phyloP scores from a whole-genome alignment of 1,140 invertebrate genomes.

The Eubasilissa regina region DNA sequence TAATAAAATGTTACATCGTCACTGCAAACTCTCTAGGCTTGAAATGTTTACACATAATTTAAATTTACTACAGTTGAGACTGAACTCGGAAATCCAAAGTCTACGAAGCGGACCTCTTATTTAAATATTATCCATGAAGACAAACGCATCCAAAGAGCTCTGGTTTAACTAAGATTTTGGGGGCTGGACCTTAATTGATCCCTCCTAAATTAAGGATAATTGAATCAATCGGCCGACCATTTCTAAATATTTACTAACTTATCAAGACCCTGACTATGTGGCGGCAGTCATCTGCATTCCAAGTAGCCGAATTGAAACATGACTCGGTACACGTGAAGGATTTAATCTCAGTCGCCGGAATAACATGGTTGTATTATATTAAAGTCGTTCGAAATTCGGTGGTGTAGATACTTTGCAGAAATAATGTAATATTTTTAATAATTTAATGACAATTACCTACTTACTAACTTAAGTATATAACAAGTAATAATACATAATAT shows the following conservation, averaged over 20 bases:
- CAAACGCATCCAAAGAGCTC: background rate
- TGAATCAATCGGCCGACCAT: constrained; percentile 16
- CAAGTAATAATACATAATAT: too few relatives aligned
- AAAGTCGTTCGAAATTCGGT: too few relatives aligned
- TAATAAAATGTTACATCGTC: background rate
- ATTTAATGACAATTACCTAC: too few relatives aligned
- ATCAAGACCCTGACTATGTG: background rate
- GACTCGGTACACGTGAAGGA: background rate
- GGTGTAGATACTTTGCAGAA: too few relatives aligned
- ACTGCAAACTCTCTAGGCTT: background rate
- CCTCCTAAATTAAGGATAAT: constrained; percentile 34
- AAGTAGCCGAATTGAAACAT: background rate
- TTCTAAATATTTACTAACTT: constrained; percentile 11
- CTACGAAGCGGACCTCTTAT: background rate
- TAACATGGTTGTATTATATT: too few relatives aligned
- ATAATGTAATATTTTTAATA: too few relatives aligned
- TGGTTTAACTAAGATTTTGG: background rate
- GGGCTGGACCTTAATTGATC: constrained; percentile 12
- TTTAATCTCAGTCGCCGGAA: background rate
- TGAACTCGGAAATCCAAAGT: constrained; percentile 3
- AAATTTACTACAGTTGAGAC: background rate
- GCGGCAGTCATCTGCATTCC: background rate
- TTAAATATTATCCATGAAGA: too few relatives aligned
- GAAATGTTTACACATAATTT: too few relatives aligned
- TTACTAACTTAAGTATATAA: too few relatives aligned